These are phyloP conservation scores for Orius insidiosus DNA, from an alignment of 1,140 invertebrate genomes.

Conservation along the genomic window DNA sequence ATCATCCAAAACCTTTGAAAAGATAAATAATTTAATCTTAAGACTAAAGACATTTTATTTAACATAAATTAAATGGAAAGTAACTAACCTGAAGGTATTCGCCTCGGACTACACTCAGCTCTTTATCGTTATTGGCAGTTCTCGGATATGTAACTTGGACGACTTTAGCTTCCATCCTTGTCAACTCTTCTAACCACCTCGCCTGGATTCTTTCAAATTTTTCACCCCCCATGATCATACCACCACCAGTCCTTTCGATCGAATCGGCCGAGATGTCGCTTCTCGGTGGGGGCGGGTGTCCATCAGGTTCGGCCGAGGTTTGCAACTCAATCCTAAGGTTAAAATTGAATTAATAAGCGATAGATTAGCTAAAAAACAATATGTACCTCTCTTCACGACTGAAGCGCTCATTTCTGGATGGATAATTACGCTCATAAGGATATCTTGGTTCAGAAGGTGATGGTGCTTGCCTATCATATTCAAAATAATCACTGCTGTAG, in stretches of 20 bases:
- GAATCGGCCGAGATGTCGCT: slow-evolving; percentile 62
- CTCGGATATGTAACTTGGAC: slow-evolving; percentile 88
- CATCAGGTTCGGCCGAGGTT: slow-evolving; percentile 23
- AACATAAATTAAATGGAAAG: too few relatives aligned
- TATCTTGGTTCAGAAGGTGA: slow-evolving; percentile 29
- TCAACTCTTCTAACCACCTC: slow-evolving; percentile 55
- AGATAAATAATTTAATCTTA: too few relatives aligned
- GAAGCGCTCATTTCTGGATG: slow-evolving; percentile 28
- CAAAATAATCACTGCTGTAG: slow-evolving; percentile 40
- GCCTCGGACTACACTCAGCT: slow-evolving; percentile 84
- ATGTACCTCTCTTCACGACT: slow-evolving; percentile 28
- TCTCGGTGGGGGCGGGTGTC: slow-evolving; percentile 23
- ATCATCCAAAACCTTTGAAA: slow-evolving; percentile 88
- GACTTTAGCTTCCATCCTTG: slow-evolving; percentile 55
- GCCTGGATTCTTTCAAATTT: slow-evolving; percentile 31
- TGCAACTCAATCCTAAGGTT: slow-evolving; percentile 21
- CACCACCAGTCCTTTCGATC: slow-evolving; percentile 40
- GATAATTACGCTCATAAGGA: slow-evolving; percentile 32
- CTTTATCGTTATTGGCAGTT: slow-evolving; percentile 96
- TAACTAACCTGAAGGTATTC: slow-evolving; percentile 94
- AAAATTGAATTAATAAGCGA: neutral
- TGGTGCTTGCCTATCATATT: slow-evolving; percentile 27
- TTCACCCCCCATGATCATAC: slow-evolving; percentile 17
- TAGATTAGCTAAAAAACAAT: too few relatives aligned
- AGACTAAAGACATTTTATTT: too few relatives aligned